These are phyloP conservation scores for Drosophila pseudotalamancana DNA, from an alignment of 2,888 invertebrate genomes.

Conservation along the genomic window DNA sequence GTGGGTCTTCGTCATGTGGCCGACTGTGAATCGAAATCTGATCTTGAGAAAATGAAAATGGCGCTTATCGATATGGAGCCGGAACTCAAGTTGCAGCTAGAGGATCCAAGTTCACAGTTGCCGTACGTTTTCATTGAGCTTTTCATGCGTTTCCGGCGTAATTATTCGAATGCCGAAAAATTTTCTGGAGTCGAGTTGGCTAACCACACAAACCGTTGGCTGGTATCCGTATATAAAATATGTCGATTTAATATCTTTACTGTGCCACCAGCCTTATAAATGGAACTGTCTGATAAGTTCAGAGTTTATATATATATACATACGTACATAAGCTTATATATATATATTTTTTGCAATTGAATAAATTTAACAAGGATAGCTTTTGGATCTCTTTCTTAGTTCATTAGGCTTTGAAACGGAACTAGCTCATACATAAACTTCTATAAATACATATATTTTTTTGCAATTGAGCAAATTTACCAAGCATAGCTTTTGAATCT, in stretches of 20 bases:
- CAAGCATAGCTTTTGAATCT: not conserved
- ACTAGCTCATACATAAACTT: too few relatives aligned
- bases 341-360: not conserved
- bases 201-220: slow-evolving; percentile 43
- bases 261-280: slow-evolving; percentile 25
- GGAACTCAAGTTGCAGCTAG: slow-evolving; percentile 25
- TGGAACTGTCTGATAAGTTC: too few relatives aligned
- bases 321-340: not conserved
- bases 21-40: slow-evolving; percentile 34
- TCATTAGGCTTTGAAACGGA: too few relatives aligned
- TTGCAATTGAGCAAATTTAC: not conserved
- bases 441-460: too few relatives aligned
- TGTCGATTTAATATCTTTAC: slow-evolving; percentile 53
- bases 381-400: too few relatives aligned
- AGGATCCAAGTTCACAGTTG: slow-evolving; percentile 22
- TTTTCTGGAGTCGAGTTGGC: slow-evolving; percentile 12
- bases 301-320: not conserved
- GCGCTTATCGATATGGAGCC: slow-evolving; percentile 47
- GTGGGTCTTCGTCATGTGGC: slow-evolving; percentile 51
- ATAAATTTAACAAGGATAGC: too few relatives aligned
- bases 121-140: slow-evolving; percentile 56
- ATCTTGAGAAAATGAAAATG: slow-evolving; percentile 45
- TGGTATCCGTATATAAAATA: slow-evolving; percentile 57
- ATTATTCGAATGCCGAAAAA: slow-evolving; percentile 44
- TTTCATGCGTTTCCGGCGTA: slow-evolving; percentile 53